Conservation (phyloP, 2,888 invertebrate genomes). For the Nymphalis urticae region DNA sequence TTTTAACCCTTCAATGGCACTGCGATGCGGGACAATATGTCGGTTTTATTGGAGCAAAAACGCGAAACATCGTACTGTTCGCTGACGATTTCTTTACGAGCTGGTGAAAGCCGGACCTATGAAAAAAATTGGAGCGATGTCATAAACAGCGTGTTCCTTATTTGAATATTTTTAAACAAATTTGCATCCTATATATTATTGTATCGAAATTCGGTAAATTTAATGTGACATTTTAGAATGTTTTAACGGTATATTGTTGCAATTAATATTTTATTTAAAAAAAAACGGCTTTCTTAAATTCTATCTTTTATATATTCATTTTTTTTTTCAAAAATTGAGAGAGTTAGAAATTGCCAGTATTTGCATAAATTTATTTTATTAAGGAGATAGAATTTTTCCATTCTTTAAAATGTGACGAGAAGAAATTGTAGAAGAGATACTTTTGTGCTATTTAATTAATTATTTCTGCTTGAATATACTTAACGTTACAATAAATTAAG, state of each 20-base stretch:
- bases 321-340: too few relatives aligned
- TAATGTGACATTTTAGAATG: not conserved
- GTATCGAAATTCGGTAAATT: not conserved
- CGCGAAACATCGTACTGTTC: slow-evolving; percentile 46
- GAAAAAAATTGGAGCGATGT: slow-evolving; percentile 41
- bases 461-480: not conserved
- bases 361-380: too few relatives aligned
- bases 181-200: not conserved
- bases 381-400: too few relatives aligned
- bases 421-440: not conserved
- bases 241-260: too few relatives aligned
- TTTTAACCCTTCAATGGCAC: slow-evolving; percentile 62
- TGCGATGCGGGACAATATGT: slow-evolving; percentile 53
- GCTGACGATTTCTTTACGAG: slow-evolving; percentile 57
- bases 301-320: too few relatives aligned
- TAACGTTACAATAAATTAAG: too few relatives aligned
- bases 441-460: not conserved
- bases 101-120: slow-evolving; percentile 53
- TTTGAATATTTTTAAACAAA: slow-evolving; percentile 31
- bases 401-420: too few relatives aligned
- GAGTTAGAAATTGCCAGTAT: too few relatives aligned
- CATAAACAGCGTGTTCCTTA: slow-evolving; percentile 32
- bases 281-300: too few relatives aligned
- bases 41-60: slow-evolving; percentile 73
- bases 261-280: too few relatives aligned